Base-by-base conservation (phyloP, 1,140 invertebrate genomes). In the Monochamus saltuarius region DNA sequence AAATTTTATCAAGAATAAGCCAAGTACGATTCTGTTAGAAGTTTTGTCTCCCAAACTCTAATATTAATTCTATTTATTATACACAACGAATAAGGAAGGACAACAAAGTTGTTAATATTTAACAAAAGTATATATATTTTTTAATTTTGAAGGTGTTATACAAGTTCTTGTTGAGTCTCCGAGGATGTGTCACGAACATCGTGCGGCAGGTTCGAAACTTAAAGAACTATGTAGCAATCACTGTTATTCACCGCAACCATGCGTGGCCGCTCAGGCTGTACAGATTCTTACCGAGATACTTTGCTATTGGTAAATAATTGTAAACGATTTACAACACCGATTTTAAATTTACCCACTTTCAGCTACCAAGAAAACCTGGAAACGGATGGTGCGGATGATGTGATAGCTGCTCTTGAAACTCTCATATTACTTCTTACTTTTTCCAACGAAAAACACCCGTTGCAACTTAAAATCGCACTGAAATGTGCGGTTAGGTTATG, bases 401-500 rank as follows among this genome's bases (percentile, higher is more conserved):
- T 87, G 3, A 84, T 87, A 61, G 78, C 84, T 38, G 83, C 84
- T 19, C 75, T 90, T 8, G 88, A 91, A 74, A 86, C 87, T 4
- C 72, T 91, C 14, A 85, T 91, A 8, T 80, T 90, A n/a, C 73
- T 88, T 0, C 75, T 89, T 1, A 76, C 72, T 22, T 71, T 61
- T 54, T 65, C 71, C 3, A 66, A 80, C 35, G 77, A 80, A 22
- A 80, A 82, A 56, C 79, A 83, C 62, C 74, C 83, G 0, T 77
- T 79, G 63, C 82, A 87, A 29, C 70, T 89, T 9, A 84, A 85
- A 72, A 78, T 84, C 1, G 85, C 83, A 36, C 69, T 93, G 10
- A 79, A 82, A 16, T 90, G 89, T 72, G 83, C 86, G 56, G 88
- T 92, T 37, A 83, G 84, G 67, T 71, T 90, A 13, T 87, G 87